These are phyloP conservation scores for Mellivora capensis DNA, from an alignment of 2,113 vertebrate genomes.

Conservation along the genomic window DNA sequence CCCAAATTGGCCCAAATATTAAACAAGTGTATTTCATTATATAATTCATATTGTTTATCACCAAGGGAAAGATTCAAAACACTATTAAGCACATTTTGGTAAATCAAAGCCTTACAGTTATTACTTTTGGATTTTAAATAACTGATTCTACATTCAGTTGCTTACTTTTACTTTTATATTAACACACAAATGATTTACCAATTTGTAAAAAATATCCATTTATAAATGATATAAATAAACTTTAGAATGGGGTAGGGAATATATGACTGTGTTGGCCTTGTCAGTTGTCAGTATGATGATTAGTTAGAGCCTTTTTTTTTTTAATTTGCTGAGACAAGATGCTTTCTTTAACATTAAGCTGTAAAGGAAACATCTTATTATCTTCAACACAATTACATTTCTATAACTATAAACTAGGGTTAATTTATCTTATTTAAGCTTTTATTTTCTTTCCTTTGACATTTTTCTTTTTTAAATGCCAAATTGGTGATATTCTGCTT, in stretches of 20 bases:
- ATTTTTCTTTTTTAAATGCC: background rate
- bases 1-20: background rate
- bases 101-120: background rate
- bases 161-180: background rate
- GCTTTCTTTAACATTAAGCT: slow-evolving; percentile 3
- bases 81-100: background rate
- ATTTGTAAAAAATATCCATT: background rate
- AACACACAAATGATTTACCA: background rate
- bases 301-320: background rate
- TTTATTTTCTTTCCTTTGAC: background rate
- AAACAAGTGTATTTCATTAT: slow-evolving; percentile 32
- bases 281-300: background rate
- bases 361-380: slow-evolving; percentile 12
- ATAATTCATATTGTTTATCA: slow-evolving; percentile 17
- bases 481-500: background rate
- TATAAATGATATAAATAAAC: background rate
- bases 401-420: background rate
- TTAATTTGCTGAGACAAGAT: background rate
- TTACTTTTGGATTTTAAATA: slow-evolving; percentile 28
- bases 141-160: background rate
- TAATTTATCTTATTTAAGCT: slow-evolving; percentile 21
- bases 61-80: background rate
- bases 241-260: background rate
- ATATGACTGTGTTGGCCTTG: background rate
- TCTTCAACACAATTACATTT: background rate